A percentile compares a stretch with the other conserved stretches of the same genome.
Conservation (phyloP, 2,113 vertebrate species). For the Atractosteus spatula region DNA sequence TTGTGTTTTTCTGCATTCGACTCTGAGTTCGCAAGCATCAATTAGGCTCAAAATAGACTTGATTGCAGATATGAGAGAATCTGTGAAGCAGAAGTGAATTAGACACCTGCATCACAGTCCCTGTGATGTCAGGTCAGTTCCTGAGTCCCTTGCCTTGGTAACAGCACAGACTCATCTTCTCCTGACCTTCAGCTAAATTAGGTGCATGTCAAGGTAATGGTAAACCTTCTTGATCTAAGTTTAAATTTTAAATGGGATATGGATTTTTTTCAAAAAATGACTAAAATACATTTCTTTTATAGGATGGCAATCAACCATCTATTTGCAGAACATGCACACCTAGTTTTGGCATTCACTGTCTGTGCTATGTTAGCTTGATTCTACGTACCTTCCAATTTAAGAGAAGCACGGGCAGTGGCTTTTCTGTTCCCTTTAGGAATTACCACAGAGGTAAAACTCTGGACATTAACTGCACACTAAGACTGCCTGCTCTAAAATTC, state of each 20-base stretch:
- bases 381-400: too few relatives aligned
- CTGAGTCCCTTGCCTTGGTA: background rate
- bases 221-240: background rate
- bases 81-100: too few relatives aligned
- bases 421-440: too few relatives aligned
- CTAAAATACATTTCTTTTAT: background rate
- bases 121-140: background rate
- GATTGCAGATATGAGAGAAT: slow-evolving; percentile 43
- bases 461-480: too few relatives aligned
- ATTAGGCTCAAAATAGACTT: slow-evolving; percentile 63
- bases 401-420: too few relatives aligned
- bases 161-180: background rate
- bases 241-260: background rate
- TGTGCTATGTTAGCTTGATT: too few relatives aligned
- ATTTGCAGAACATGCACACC: too few relatives aligned
- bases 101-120: too few relatives aligned
- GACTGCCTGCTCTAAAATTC: too few relatives aligned
- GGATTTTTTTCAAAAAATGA: background rate
- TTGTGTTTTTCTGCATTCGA: slow-evolving; percentile 28
- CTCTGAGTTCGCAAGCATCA: slow-evolving; percentile 47
- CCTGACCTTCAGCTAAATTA: background rate
- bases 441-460: too few relatives aligned
- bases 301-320: background rate
- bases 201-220: background rate
- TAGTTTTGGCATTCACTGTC: too few relatives aligned